These are phyloP conservation scores for Cyrtorhinus lividipennis DNA, from an alignment of 1,140 invertebrate genomes.

Conservation along the genomic window DNA sequence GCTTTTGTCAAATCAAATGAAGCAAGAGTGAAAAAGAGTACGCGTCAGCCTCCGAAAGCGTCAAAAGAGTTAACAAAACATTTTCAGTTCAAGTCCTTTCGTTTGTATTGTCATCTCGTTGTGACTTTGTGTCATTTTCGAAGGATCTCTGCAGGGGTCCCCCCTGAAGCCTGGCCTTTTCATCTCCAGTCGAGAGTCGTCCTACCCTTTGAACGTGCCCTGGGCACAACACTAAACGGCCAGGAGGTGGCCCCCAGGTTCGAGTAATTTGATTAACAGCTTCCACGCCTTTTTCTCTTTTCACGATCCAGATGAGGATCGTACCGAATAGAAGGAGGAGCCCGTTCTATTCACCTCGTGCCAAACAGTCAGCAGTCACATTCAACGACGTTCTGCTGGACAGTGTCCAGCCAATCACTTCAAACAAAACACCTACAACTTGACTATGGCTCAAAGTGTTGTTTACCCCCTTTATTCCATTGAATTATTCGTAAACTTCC, in stretches of 20 bases:
- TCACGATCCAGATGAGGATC: too few relatives aligned
- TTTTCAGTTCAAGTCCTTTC: conserved; percentile 7
- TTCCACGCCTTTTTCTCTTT: neutral
- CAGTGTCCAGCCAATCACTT: neutral
- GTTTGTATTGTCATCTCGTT: conserved; percentile 3
- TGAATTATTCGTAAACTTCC: too few relatives aligned
- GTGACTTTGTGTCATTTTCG: conserved; percentile 6
- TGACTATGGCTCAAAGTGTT: too few relatives aligned
- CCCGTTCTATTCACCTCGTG: neutral
- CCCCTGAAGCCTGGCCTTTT: neutral
- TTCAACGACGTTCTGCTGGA: neutral
- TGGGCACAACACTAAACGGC: neutral
- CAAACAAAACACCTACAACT: conserved; percentile 6
- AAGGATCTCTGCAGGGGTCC: conserved; percentile 5
- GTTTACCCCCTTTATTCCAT: too few relatives aligned
- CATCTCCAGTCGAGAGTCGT: neutral
- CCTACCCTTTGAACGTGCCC: neutral
- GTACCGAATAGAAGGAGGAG: neutral
- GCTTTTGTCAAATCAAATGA: conserved; percentile 7
- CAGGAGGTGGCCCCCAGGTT: neutral
- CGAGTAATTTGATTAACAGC: conserved; percentile 6
- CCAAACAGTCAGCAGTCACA: neutral
- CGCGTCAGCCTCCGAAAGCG: neutral
- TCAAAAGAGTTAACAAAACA: conserved; percentile 10
- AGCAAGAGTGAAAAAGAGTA: neutral